Percentiles rank a stretch among this genome's conserved stretches.
Evolutionary conservation across 2,113 vertebrate species (phyloP).

Genomic region (Hippocampus guttulatus): DNA sequence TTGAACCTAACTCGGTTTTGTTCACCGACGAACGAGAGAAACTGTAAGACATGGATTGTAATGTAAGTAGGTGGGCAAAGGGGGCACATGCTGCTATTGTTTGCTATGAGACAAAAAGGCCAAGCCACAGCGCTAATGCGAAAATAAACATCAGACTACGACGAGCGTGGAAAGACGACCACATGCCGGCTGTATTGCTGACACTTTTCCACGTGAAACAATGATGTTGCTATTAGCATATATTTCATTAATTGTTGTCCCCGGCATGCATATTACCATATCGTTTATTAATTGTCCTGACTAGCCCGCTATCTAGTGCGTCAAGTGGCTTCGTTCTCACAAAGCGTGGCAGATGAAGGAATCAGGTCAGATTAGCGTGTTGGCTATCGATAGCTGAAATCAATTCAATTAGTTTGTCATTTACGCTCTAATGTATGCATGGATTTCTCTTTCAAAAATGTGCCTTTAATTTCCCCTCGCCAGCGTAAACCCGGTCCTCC

Average conservation of each 20-base stretch:
- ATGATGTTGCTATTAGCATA: constrained; percentile 85
- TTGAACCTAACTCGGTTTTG: no score
- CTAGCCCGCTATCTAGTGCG: constrained; percentile 72
- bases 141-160: constrained; percentile 61
- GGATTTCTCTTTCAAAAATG: constrained; percentile 55
- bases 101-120: constrained; percentile 64
- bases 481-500: background rate
- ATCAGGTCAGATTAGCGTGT: constrained; percentile 91
- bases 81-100: constrained; percentile 55
- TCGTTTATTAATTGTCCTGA: constrained; percentile 56
- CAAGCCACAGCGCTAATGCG: constrained; percentile 64
- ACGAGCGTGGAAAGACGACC: constrained; percentile 65
- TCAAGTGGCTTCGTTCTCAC: constrained; percentile 90
- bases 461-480: constrained; percentile 24
- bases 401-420: constrained; percentile 75
- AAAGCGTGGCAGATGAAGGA: constrained; percentile 88
- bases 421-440: constrained; percentile 63
- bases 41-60: no score
- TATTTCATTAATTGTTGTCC: constrained; percentile 92
- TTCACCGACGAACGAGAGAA: no score
- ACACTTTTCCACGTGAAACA: constrained; percentile 66
- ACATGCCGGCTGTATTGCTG: constrained; percentile 69
- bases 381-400: constrained; percentile 92
- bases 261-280: constrained; percentile 67
- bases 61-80: constrained; percentile 10